These are phyloP conservation scores for Planiliza haematocheilus DNA, from an alignment of 2,113 vertebrate species.

Conservation along the genomic window DNA sequence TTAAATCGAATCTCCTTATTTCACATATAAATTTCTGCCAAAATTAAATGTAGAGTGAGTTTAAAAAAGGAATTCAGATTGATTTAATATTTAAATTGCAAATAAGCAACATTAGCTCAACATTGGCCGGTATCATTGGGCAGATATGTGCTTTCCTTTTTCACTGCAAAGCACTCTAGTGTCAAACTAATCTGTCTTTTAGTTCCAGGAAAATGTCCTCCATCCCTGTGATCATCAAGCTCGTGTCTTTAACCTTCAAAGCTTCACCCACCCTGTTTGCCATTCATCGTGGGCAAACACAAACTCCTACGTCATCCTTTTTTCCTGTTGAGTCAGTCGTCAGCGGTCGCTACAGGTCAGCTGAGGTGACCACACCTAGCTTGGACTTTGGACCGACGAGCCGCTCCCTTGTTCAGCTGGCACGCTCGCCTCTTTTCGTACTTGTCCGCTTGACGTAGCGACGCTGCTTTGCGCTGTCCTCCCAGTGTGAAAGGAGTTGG, in stretches of 20 bases:
- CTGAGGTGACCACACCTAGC: slow-evolving; percentile 42
- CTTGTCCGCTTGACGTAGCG: slow-evolving; percentile 6
- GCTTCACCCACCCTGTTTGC: slow-evolving; percentile 1
- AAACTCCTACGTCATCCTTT: slow-evolving; percentile 9
- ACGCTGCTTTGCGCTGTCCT: neutral
- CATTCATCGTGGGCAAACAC: neutral
- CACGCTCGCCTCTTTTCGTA: slow-evolving; percentile 11
- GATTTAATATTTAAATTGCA: too few relatives aligned
- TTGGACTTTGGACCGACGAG: slow-evolving; percentile 14
- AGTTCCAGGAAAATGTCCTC: too few relatives aligned
- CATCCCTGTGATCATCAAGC: neutral
- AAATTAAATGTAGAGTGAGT: too few relatives aligned
- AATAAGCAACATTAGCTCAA: too few relatives aligned
- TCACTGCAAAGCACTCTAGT: too few relatives aligned
- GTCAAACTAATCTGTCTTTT: too few relatives aligned
- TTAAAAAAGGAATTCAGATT: too few relatives aligned
- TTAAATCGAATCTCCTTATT: too few relatives aligned
- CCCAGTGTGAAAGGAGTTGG: slow-evolving; percentile 9
- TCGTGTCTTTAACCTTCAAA: slow-evolving; percentile 11
- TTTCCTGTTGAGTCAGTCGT: slow-evolving; percentile 4
- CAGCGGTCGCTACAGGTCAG: slow-evolving; percentile 22
- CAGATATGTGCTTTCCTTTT: neutral
- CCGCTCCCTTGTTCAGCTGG: slow-evolving; percentile 30
- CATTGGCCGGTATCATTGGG: too few relatives aligned
- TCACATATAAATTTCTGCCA: too few relatives aligned